Evolutionary conservation across 2,113 vertebrate genomes (phyloP).

Genomic region (Cheilinus undulatus): DNA sequence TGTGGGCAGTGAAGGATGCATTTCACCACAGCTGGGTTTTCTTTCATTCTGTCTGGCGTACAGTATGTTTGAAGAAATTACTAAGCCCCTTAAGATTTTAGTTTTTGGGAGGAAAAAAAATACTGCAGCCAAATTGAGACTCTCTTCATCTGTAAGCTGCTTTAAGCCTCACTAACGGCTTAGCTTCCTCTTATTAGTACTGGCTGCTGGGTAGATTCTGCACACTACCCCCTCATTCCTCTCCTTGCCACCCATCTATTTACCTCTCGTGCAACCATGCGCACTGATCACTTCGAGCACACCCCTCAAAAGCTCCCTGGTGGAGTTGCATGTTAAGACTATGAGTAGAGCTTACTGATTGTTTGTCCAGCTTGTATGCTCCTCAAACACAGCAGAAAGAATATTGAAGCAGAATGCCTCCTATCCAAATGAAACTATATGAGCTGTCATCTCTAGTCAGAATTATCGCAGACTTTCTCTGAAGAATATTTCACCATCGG

Average conservation of each 20-base stretch:
- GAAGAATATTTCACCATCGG: constrained; percentile 6
- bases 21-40: constrained; percentile 62
- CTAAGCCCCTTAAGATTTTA: constrained; percentile 65
- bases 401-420: background rate
- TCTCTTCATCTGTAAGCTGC: constrained; percentile 73
- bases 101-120: constrained; percentile 44
- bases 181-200: constrained; percentile 70
- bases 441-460: background rate
- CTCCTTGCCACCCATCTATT: constrained; percentile 43
- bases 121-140: constrained; percentile 65
- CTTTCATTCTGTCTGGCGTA: constrained; percentile 60
- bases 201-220: constrained; percentile 60
- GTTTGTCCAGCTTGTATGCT: constrained; percentile 21
- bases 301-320: constrained; percentile 13
- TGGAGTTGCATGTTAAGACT: constrained; percentile 32
- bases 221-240: constrained; percentile 28
- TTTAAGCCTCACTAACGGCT: constrained; percentile 71
- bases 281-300: constrained; percentile 39
- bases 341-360: no score
- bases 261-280: constrained; percentile 43
- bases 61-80: constrained; percentile 60
- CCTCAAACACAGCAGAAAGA: constrained; percentile 6
- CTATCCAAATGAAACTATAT: constrained; percentile 3
- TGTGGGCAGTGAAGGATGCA: constrained; percentile 51
- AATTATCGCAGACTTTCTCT: constrained; percentile 9